Conservation (phyloP, 2,113 vertebrate genomes). For the Hemiscyllium ocellatum region DNA sequence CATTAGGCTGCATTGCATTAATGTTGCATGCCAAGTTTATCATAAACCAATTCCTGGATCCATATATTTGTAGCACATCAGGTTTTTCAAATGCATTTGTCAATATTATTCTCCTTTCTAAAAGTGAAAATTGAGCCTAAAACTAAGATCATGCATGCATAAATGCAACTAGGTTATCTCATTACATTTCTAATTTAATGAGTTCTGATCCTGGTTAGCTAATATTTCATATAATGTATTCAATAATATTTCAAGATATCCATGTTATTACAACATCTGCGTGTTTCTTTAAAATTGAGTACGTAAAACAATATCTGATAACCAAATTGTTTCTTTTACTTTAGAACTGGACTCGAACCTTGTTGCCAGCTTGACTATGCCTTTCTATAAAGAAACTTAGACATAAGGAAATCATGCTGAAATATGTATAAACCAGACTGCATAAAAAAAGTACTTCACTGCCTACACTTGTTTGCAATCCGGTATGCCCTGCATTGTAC, state of each 20-base stretch:
- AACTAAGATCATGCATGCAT: background rate
- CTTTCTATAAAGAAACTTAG: background rate
- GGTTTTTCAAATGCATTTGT: background rate
- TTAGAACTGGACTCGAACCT: background rate
- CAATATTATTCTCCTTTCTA: background rate
- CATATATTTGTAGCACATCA: background rate
- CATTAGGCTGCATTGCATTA: background rate
- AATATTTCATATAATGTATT: background rate
- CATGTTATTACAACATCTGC: background rate
- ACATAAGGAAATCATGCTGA: background rate
- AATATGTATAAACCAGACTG: background rate
- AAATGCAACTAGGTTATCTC: background rate
- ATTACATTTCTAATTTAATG: background rate
- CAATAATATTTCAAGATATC: background rate
- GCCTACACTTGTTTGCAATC: background rate
- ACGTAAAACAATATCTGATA: background rate
- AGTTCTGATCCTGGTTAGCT: background rate
- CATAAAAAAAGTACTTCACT: background rate
- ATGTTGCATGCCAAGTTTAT: background rate
- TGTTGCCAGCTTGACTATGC: background rate
- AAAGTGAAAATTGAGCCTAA: background rate
- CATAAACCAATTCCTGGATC: background rate
- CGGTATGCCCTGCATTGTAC: too few relatives aligned
- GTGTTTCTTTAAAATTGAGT: background rate
- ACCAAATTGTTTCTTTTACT: background rate